These are phyloP conservation scores for Xiphophorus birchmanni DNA, from an alignment of 2,797 vertebrate species.

Conservation along the genomic window DNA sequence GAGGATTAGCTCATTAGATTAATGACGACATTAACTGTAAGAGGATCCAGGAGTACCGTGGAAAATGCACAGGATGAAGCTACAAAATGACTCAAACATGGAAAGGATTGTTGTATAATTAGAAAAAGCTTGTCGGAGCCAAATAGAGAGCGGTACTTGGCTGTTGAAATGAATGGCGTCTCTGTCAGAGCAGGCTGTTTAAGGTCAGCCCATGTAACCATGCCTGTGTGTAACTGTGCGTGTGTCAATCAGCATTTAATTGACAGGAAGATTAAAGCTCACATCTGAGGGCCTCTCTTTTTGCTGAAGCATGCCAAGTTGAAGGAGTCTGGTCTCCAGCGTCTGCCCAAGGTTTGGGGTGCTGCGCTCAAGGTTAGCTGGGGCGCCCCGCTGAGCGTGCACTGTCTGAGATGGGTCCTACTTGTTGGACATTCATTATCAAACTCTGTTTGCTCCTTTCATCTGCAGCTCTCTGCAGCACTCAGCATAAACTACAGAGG, in stretches of 20 bases:
- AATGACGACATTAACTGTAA: conserved; percentile 34
- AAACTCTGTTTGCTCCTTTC: conserved; percentile 96
- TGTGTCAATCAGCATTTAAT: conserved; percentile 77
- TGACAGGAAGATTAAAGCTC: conserved; percentile 82
- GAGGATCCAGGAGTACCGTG: conserved; percentile 37
- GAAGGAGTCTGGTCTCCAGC: conserved; percentile 69
- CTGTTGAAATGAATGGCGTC: conserved; percentile 52
- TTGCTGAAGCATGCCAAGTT: conserved; percentile 58
- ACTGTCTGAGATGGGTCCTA: conserved; percentile 83
- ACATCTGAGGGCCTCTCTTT: conserved; percentile 63
- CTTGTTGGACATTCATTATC: conserved; percentile 98
- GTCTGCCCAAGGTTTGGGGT: conserved; percentile 69
- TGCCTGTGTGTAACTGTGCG: conserved; percentile 43
- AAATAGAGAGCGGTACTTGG: conserved; percentile 25
- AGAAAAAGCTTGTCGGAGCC: conserved; percentile 39
- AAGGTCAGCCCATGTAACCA: conserved; percentile 20
- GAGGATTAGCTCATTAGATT: conserved; percentile 25
- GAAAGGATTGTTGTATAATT: conserved; percentile 55
- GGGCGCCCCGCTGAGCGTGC: conserved; percentile 73
- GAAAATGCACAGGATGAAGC: conserved; percentile 27
- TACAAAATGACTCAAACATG: conserved; percentile 51
- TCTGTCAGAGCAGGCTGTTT: conserved; percentile 28
- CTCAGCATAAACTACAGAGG: conserved; percentile 97
- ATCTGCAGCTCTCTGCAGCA: conserved; percentile 94
- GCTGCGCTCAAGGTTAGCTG: conserved; percentile 79